These are phyloP conservation scores for Cricetomys ansorgei DNA, from an alignment of 2,113 vertebrate species.

Conservation along the genomic window DNA sequence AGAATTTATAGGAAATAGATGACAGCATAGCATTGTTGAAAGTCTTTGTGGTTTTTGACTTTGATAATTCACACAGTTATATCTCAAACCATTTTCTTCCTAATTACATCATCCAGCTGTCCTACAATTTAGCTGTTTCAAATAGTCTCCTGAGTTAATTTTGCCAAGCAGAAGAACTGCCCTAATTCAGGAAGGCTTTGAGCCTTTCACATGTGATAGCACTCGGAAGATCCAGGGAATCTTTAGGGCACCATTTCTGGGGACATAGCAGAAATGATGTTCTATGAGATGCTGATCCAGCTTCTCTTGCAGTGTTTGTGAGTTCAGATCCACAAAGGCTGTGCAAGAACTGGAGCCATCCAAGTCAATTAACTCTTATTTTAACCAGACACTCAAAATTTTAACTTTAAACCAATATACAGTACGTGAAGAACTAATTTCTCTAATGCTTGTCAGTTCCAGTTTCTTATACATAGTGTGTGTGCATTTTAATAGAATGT, in stretches of 20 bases:
- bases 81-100: conserved; percentile 31
- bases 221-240: background rate
- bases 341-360: background rate
- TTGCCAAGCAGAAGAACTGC: conserved; percentile 55
- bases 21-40: conserved; percentile 1
- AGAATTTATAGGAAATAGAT: conserved; percentile 25
- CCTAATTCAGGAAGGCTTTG: conserved; percentile 38
- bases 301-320: background rate
- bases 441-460: background rate
- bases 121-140: conserved; percentile 59
- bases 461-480: background rate
- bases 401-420: background rate
- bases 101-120: conserved; percentile 50
- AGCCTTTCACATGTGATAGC: background rate
- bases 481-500: background rate
- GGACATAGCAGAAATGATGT: background rate
- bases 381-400: conserved; percentile 31
- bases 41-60: conserved; percentile 41
- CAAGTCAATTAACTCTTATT: background rate
- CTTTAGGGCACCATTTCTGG: background rate
- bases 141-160: conserved; percentile 60
- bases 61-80: conserved; percentile 42
- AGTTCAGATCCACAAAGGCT: background rate
- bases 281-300: background rate
- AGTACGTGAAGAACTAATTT: background rate